A percentile compares a stretch with the other conserved stretches of the same genome.
phyloP scores from a whole-genome alignment of 2,797 vertebrate species.

The Chloroceryle amazona region DNA sequence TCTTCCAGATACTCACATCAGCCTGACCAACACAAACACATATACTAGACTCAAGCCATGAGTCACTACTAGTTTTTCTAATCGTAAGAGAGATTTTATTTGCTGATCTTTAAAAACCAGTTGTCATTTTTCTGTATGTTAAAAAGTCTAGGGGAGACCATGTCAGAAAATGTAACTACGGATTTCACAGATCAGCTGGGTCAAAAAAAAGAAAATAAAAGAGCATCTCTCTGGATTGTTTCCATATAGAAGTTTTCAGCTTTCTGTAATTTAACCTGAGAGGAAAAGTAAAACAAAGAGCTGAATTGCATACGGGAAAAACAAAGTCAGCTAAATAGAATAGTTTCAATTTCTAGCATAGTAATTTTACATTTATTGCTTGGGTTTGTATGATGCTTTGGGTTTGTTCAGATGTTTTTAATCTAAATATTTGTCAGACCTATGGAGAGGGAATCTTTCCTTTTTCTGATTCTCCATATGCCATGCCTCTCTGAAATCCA shows the following conservation, averaged over 20 bases:
- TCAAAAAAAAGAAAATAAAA: background rate
- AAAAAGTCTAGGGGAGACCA: background rate
- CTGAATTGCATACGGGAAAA: background rate
- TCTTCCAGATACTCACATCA: background rate
- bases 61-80: background rate
- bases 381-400: background rate
- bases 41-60: background rate
- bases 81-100: background rate
- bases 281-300: background rate
- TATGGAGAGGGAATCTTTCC: background rate
- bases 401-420: background rate
- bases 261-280: background rate
- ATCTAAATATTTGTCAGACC: background rate
- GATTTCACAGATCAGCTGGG: background rate
- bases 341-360: background rate
- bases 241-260: background rate
- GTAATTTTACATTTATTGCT: background rate
- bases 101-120: background rate
- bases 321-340: background rate
- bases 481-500: background rate
- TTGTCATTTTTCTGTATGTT: background rate
- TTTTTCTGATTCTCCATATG: background rate
- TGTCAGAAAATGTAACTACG: background rate
- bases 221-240: background rate
- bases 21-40: background rate